Percentiles rank a stretch among this genome's conserved stretches.
phyloP scores from a whole-genome alignment of 53 echinoderm and acorn worm species.

The Stichopus horrens region DNA sequence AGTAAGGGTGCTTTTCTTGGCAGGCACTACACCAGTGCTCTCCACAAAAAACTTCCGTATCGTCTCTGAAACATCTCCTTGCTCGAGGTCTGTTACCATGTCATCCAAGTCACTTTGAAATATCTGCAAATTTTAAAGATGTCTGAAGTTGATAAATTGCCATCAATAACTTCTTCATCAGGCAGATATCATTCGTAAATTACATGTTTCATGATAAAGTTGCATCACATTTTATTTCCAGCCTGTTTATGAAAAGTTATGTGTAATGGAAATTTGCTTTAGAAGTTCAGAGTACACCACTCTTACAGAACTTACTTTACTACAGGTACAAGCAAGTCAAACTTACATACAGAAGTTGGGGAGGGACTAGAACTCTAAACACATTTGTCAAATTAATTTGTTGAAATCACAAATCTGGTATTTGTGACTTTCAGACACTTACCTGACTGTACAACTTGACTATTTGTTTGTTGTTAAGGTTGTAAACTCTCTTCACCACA shows the following conservation, averaged over 20 bases:
- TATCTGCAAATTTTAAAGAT: constrained; percentile 53
- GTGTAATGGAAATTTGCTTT: too few species aligned
- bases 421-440: constrained; percentile 2
- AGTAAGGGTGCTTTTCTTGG: constrained; percentile 81
- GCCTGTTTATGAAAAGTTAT: too few species aligned
- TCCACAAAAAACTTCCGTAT: constrained; percentile 83
- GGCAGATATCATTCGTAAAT: not conserved
- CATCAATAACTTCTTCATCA: not conserved
- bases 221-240: too few species aligned
- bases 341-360: too few species aligned
- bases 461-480: constrained; percentile 94
- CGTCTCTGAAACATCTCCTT: constrained; percentile 95
- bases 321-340: too few species aligned
- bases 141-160: too few species aligned
- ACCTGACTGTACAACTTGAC: constrained; percentile 97
- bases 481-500: constrained; percentile 96
- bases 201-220: too few species aligned
- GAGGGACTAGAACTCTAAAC: too few species aligned
- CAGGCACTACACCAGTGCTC: constrained; percentile 59
- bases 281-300: too few species aligned
- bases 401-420: too few species aligned
- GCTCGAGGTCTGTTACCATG: constrained; percentile 92
- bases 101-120: constrained; percentile 84
- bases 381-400: too few species aligned
- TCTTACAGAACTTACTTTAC: too few species aligned